phyloP scores from a whole-genome alignment of 2,888 invertebrate species.

The Merodon equestris region DNA sequence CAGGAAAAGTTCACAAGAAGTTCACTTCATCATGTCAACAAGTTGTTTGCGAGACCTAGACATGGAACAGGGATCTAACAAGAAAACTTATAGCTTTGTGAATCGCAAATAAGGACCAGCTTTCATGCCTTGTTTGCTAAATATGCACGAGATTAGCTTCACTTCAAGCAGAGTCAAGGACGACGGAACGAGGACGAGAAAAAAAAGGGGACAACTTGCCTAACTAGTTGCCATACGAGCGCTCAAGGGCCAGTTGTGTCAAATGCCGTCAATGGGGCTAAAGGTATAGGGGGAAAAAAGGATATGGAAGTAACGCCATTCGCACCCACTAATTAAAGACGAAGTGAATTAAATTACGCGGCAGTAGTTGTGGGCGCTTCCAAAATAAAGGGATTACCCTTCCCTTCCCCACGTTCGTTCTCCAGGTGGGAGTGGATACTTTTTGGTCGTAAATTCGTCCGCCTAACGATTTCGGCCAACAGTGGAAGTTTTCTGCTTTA shows the following conservation, averaged over 20 bases:
- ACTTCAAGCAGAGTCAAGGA: background rate
- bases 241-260: background rate
- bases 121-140: constrained; percentile 43
- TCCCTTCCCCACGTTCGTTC: constrained; percentile 7
- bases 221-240: background rate
- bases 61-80: constrained; percentile 41
- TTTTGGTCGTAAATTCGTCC: constrained; percentile 15
- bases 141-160: constrained; percentile 50
- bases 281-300: background rate
- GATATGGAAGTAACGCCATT: constrained; percentile 32
- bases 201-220: constrained; percentile 15
- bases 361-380: constrained; percentile 6
- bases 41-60: constrained; percentile 38
- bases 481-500: too few species aligned
- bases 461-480: constrained; percentile 43
- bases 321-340: constrained; percentile 41
- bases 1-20: constrained; percentile 44
- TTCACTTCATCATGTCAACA: constrained; percentile 67
- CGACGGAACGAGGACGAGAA: background rate
- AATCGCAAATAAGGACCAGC: constrained; percentile 53
- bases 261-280: too few species aligned
- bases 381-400: constrained; percentile 23
- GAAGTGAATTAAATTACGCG: constrained; percentile 50
- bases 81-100: constrained; percentile 51
- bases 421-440: constrained; percentile 28